These are phyloP conservation scores for Anguilla marmorata DNA, from an alignment of 2,797 vertebrate genomes.

Conservation along the genomic window DNA sequence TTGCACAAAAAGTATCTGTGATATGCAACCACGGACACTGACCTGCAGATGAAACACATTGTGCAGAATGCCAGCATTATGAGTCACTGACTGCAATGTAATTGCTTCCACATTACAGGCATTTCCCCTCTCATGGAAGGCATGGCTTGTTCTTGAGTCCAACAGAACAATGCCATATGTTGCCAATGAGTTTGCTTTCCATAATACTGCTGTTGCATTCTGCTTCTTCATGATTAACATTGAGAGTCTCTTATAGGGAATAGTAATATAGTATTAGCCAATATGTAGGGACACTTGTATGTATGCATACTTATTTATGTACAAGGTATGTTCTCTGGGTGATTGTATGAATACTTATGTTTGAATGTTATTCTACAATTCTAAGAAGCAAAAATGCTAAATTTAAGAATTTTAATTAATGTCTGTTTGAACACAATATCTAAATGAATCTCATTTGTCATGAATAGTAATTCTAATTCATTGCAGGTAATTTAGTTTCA, in stretches of 20 bases:
- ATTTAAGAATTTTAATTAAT: background rate
- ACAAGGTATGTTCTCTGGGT: background rate
- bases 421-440: background rate
- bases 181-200: constrained; percentile 63
- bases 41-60: constrained; percentile 67
- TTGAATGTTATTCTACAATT: background rate
- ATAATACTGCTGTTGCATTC: constrained; percentile 53
- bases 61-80: constrained; percentile 66
- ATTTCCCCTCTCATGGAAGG: constrained; percentile 57
- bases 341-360: background rate
- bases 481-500: background rate
- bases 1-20: constrained; percentile 35
- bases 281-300: background rate
- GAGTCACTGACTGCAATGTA: constrained; percentile 72
- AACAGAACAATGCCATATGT: constrained; percentile 60
- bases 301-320: background rate
- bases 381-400: background rate
- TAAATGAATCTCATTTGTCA: background rate
- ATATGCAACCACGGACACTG: constrained; percentile 55
- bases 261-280: background rate
- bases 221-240: constrained; percentile 55
- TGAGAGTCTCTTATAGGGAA: background rate
- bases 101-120: constrained; percentile 72
- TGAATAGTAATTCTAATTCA: background rate
- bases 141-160: constrained; percentile 59